Evolutionary conservation across 2,797 vertebrate species (phyloP), one percentile per base, ranked within the genome.

Genomic region (Chelon labrosus): DNA sequence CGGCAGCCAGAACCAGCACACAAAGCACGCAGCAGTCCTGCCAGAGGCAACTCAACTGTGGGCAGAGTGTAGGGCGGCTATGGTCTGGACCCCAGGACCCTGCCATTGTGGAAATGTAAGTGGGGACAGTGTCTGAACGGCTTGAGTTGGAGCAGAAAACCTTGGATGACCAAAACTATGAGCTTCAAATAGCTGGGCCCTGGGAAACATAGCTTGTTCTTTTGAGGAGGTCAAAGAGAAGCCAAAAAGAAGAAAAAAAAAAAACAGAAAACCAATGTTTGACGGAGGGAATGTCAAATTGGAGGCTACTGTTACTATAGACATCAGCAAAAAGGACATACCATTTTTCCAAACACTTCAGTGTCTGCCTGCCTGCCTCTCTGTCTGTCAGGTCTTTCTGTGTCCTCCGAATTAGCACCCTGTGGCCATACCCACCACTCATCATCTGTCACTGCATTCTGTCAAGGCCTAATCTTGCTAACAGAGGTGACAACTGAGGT

Each of bases 141-240:
- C 86, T 85, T 84, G 84, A 92, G 89, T 81, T 92, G 91, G 92
- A 93, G 85, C 86, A 91, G 90, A 93, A 91, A 91, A 93, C 83
- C 84, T 90, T 90, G 84, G 88, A 93, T 88, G 91, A 94, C 92
- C 93, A 93, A 94, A 94, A 93, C 85, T 93, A 93, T 93, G 92
- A 92, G 91, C 93, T 93, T 91, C 90, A 94, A 94, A 94, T 94
- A 94, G 92, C 92, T 85, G 82, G 91, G 87, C 87, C 93, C 91
- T 94, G 93, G 93, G 93, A 94, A 94, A 93, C 92, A 93, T 92
- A 86, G 89, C 91, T 83, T 91, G 92, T 91, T 94, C 91, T 88
- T 93, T 90, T 89, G 88, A 89, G 80, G 82, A 93, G 91, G 91
- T 93, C 91, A 92, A 62, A 86, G 79, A 92, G 79, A 89, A 92